Evolutionary conservation across 2,888 invertebrate species (phyloP), one percentile per base, ranked within the genome.

Genomic region (Heliconius sara): DNA sequence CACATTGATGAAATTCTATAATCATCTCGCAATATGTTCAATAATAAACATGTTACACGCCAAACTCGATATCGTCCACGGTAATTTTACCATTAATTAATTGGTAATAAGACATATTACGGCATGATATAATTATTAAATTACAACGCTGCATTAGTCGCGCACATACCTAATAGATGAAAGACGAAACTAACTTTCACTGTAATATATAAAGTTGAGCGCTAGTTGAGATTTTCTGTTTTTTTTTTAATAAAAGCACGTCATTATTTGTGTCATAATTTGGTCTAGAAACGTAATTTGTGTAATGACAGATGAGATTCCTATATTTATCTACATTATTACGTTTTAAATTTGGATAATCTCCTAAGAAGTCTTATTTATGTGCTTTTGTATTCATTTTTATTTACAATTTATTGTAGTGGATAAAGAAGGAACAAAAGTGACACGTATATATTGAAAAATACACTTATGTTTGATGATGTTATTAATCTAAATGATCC

Each of bases 1-100:
- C 67, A 77, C 63, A 70, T 80, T 71, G 75, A 75, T 71, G 80
- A 78, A 80, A 78, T 80, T 76, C 78, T 77, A 74, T 71, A 76
- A 74, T 77, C 76, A 57, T 66, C 66, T 76, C 34, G 75, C 72
- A 78, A 78, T 52, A 71, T 71, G 47, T 76, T 43, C 39, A 76
- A 66, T 57, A 74, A 22, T 47, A 30, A 70, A 66, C 76, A 39
- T 3, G 76, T 65, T 39, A 70, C 47, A 52, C 76, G 65, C 30
- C 34, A 47, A 57, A 80, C 75, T 25, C 39, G 57, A 43, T 25
- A 76, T 63, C 16, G 43, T 76, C 67, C 66, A 78, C 39, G 71
- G 57, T 63, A 80, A 80, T 80, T 43, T 80, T 75, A 47, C 39
- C 70, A 12, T 78, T 78, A 80, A 63, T 43, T 16, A 25, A 30